These are phyloP conservation scores for Hystrix cristata DNA, from an alignment of 2,113 vertebrate species.

Conservation along the genomic window DNA sequence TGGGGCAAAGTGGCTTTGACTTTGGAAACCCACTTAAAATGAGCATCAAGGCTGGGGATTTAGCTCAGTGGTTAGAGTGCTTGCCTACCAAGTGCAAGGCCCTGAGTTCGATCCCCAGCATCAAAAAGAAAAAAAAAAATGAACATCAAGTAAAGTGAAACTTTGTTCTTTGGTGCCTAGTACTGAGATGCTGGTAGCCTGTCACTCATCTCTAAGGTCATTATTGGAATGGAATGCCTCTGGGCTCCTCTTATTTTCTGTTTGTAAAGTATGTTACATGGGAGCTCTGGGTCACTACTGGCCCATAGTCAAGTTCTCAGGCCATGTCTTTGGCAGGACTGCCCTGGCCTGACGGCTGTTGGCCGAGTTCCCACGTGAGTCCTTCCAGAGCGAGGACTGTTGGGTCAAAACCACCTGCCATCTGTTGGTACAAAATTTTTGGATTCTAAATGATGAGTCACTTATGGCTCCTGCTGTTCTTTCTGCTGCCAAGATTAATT, in stretches of 20 bases:
- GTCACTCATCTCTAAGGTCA: background rate
- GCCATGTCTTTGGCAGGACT: background rate
- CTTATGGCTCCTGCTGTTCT: conserved; percentile 67
- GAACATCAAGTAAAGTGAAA: rapidly evolving
- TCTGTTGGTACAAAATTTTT: conserved; percentile 67
- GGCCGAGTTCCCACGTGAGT: conserved; percentile 37
- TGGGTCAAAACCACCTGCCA: conserved; percentile 68
- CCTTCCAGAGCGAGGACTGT: conserved; percentile 46
- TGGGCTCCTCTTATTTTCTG: background rate
- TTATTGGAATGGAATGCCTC: background rate
- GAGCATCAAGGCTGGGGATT: no score
- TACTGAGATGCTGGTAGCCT: rapidly evolving
- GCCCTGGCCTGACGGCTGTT: background rate
- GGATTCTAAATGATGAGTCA: conserved; percentile 70
- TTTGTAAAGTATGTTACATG: background rate
- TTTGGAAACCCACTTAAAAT: background rate
- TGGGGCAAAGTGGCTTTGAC: background rate
- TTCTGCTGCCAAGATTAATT: conserved; percentile 52
- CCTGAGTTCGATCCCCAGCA: no score
- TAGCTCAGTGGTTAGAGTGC: no score
- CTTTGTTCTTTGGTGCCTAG: rapidly evolving
- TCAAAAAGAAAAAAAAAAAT: no score
- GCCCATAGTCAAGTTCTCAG: background rate
- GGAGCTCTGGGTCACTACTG: background rate
- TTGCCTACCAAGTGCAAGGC: no score